phyloP scores from a whole-genome alignment of 2,113 vertebrate genomes.

The Ctenomys sociabilis region DNA sequence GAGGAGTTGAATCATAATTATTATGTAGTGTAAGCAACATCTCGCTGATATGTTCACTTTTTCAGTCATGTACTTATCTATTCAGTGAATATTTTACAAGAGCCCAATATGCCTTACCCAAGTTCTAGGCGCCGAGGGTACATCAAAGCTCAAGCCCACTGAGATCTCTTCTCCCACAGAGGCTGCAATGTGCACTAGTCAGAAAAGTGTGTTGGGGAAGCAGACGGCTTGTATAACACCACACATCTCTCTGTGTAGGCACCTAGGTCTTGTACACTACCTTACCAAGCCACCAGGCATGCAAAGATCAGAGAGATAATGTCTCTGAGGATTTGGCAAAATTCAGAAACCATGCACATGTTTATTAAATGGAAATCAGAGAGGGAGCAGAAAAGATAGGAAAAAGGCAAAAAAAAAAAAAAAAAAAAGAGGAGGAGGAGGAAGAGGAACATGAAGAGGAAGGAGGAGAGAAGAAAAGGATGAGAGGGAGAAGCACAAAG shows the following conservation, averaged over 20 bases:
- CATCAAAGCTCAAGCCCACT: neutral
- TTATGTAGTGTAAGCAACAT: neutral
- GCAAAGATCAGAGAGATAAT: neutral
- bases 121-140: neutral
- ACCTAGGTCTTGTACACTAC: neutral
- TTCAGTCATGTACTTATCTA: neutral
- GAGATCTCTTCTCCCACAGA: neutral
- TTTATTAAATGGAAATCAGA: neutral
- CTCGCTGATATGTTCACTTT: neutral
- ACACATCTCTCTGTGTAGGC: accelerated
- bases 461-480: neutral
- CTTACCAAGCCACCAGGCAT: neutral
- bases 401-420: too few relatives aligned
- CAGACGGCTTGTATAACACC: neutral
- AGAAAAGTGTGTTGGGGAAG: neutral
- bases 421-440: neutral
- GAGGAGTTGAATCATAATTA: neutral
- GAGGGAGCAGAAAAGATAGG: neutral
- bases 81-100: neutral
- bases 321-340: neutral
- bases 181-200: neutral
- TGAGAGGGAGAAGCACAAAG: too few relatives aligned
- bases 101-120: neutral
- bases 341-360: neutral
- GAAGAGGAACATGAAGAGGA: neutral